Evolutionary conservation across 2,113 vertebrate species (phyloP).

Genomic region (Narcine bancroftii): DNA sequence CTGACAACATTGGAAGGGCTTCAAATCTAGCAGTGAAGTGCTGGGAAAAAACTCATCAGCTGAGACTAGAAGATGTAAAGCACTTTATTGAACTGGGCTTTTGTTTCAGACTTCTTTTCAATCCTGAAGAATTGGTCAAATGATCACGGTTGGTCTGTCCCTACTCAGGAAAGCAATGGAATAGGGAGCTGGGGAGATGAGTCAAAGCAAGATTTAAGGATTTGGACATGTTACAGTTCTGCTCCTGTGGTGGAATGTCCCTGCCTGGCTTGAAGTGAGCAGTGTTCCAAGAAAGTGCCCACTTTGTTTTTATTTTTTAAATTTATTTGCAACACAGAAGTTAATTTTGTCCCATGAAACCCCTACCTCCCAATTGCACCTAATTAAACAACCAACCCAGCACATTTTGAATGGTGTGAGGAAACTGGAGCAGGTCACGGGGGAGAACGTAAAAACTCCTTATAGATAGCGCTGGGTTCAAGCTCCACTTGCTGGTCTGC

Average conservation of each 20-base stretch:
- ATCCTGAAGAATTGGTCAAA: neutral
- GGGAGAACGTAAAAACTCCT: too few species aligned
- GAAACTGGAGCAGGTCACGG: too few species aligned
- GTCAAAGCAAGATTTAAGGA: neutral
- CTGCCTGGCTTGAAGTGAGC: neutral
- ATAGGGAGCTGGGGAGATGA: too few species aligned
- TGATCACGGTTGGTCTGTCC: neutral
- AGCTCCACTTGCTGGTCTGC: too few species aligned
- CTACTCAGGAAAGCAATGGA: neutral
- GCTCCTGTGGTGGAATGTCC: neutral
- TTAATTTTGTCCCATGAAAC: neutral
- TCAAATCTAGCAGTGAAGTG: rapidly evolving
- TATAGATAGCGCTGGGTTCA: too few species aligned
- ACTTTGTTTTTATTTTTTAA: neutral
- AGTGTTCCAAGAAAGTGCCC: neutral
- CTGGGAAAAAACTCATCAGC: too few species aligned
- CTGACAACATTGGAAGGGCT: neutral
- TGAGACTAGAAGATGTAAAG: neutral
- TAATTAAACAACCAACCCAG: too few species aligned
- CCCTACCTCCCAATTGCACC: too few species aligned
- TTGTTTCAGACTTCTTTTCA: neutral
- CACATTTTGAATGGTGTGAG: too few species aligned
- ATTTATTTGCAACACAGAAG: neutral
- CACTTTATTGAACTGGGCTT: neutral
- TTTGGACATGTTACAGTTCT: neutral